Evolutionary conservation across 2,797 vertebrate species (phyloP), one percentile per base, ranked within the genome.

Genomic region (Mallotus villosus): DNA sequence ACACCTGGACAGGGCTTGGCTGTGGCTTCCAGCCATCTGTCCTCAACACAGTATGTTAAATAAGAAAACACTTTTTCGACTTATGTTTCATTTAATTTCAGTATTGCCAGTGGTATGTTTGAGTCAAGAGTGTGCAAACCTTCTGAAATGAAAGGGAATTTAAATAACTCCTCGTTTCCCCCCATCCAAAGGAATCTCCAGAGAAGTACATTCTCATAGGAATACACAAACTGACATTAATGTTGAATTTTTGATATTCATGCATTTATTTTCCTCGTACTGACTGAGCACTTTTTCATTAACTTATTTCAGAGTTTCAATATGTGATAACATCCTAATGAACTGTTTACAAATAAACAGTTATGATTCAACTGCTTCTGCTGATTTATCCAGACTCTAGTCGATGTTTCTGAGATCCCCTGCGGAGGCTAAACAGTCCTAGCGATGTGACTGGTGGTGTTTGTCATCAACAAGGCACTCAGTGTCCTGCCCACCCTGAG

Each of bases 401-500:
- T 55, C 4, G 16, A n/a, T 55, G 51, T 55, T n/a, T 55, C 17
- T 55, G 51, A 19, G 4, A 17, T 55, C 19, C 0, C 0, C 2
- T 55, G 51, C 51, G 1, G 3, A n/a, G 51, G 51, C 51, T 11
- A n/a, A 17, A n/a, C 3, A 55, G 51, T 55, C 17, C 11, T 4
- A 55, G 51, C 19, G 1, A 55, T n/a, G n/a, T 65, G 19, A 22
- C 37, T 65, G 22, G 6, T 60, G 22, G 58, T 60, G 21, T 60
- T 60, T 92, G 84, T 95, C 91, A 2, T 86, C 85, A 83, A 97
- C 95, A 93, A 97, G 93, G 75, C 90, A 92, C 79, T 92, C 92
- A 87, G 93, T 94, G 92, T 96, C 92, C 82, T 91, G 89, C 0
- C 92, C 0, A 85, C 87, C 92, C 93, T 93, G 85, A 90, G 93